Evolutionary conservation across 2,888 invertebrate species (phyloP).

Genomic region (Opisthograptis luteolata): DNA sequence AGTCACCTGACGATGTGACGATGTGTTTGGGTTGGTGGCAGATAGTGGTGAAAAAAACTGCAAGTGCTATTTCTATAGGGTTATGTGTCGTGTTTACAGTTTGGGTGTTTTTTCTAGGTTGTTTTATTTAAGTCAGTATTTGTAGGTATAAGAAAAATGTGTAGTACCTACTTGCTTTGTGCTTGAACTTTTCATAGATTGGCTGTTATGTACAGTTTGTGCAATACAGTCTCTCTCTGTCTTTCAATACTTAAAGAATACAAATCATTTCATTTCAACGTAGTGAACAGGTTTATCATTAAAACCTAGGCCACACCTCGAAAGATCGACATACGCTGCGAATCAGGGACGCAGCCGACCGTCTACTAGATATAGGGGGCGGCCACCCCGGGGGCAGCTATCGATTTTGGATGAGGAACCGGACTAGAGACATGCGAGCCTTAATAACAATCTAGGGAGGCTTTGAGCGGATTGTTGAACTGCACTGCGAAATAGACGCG

Average conservation of each 20-base stretch:
- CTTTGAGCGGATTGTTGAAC: conserved; percentile 47
- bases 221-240: too few relatives aligned
- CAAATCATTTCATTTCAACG: neutral
- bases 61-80: too few relatives aligned
- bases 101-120: too few relatives aligned
- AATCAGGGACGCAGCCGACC: conserved; percentile 70
- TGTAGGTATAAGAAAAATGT: too few relatives aligned
- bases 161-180: neutral
- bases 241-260: neutral
- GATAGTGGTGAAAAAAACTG: too few relatives aligned
- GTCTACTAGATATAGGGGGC: conserved; percentile 70
- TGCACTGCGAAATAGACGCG: conserved; percentile 28
- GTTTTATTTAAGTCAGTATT: too few relatives aligned
- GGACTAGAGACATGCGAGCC: conserved; percentile 82
- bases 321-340: conserved; percentile 59
- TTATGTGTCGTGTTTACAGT: too few relatives aligned
- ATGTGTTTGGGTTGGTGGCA: too few relatives aligned
- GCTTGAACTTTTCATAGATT: neutral
- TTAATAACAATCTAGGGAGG: conserved; percentile 78
- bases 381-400: conserved; percentile 66
- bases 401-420: conserved; percentile 83
- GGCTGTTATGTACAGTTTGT: neutral
- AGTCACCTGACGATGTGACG: too few relatives aligned
- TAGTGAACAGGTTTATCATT: neutral
- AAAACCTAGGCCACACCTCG: conserved; percentile 27